phyloP scores from a whole-genome alignment of 2,888 invertebrate species.

The Brassicogethes aeneus region DNA sequence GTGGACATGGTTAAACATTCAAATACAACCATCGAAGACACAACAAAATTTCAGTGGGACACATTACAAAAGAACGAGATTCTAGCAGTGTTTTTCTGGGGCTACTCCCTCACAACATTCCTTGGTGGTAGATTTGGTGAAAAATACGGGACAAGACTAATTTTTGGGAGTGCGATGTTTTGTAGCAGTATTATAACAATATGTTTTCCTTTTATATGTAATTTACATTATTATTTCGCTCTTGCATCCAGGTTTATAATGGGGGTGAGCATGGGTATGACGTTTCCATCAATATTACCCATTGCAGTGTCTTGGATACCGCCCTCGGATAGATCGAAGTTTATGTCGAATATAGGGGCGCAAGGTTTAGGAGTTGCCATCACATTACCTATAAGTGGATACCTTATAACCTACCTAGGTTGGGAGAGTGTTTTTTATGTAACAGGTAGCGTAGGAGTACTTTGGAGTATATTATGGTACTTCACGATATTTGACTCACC shows the following conservation, averaged over 20 bases:
- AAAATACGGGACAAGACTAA: neutral
- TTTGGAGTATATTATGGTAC: constrained; percentile 77
- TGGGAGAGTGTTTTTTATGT: constrained; percentile 86
- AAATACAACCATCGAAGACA: neutral
- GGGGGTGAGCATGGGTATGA: neutral
- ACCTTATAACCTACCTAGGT: constrained; percentile 37
- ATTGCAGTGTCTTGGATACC: constrained; percentile 7
- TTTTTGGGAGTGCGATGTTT: neutral
- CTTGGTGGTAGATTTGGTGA: neutral
- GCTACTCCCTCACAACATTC: neutral
- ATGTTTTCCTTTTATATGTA: neutral
- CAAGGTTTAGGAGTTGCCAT: constrained; percentile 7
- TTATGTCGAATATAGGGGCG: constrained; percentile 7
- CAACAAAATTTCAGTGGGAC: neutral
- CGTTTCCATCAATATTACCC: neutral
- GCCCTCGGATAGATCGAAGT: constrained; percentile 5
- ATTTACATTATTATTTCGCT: neutral
- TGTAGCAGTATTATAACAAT: neutral
- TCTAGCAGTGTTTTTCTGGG: neutral
- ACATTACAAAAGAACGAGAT: neutral
- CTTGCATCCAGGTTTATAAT: neutral
- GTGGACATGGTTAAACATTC: neutral
- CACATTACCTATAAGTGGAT: constrained; percentile 5
- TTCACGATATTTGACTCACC: constrained; percentile 69
- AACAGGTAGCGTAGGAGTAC: constrained; percentile 60